A percentile compares a stretch with the other conserved stretches of the same genome.
Conservation (phyloP, 1,140 invertebrate genomes). For the Ceratina japonica region DNA sequence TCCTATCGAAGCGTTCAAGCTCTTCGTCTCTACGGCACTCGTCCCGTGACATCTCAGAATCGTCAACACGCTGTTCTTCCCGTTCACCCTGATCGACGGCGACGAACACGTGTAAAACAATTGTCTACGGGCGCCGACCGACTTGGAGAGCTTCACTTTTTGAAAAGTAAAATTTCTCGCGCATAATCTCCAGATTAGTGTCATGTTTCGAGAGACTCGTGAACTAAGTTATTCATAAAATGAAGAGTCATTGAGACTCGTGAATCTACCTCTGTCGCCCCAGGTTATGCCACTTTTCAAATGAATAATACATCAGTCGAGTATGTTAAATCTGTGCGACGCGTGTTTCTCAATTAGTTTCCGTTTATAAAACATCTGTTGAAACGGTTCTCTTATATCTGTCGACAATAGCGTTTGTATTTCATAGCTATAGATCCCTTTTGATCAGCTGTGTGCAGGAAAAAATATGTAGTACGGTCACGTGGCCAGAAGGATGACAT, state of each 20-base stretch:
- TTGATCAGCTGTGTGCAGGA: neutral
- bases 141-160: neutral
- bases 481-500: neutral
- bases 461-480: neutral
- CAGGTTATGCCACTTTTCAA: constrained; percentile 9
- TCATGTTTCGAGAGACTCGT: constrained; percentile 8
- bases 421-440: neutral
- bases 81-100: neutral
- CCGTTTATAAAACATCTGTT: neutral
- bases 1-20: constrained; percentile 26
- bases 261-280: neutral
- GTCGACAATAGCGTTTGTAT: neutral
- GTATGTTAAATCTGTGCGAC: neutral
- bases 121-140: neutral
- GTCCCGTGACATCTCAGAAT: constrained; percentile 29
- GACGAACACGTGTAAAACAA: constrained; percentile 11
- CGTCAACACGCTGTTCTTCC: neutral
- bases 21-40: constrained; percentile 29
- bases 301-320: neutral
- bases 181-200: neutral
- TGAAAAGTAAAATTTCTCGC: neutral
- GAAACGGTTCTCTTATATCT: neutral
- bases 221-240: constrained; percentile 9
- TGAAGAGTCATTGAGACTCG: constrained; percentile 17
- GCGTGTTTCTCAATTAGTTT: neutral